Conservation (phyloP, 2,113 vertebrate genomes). For the Actenoides hombroni region DNA sequence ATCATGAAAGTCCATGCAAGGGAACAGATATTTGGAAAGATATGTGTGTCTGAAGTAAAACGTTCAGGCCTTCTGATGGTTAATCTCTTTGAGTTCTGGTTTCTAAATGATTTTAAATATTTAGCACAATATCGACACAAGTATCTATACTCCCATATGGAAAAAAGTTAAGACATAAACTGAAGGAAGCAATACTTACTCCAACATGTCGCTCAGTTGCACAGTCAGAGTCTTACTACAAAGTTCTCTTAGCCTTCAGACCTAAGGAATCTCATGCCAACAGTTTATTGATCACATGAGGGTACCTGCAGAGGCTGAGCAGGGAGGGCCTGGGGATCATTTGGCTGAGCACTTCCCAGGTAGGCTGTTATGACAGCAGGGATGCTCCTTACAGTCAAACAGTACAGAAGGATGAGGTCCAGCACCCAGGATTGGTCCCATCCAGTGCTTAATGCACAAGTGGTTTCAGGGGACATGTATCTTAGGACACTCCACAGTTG, state of each 20-base stretch:
- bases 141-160: not conserved
- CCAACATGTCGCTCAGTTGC: not conserved
- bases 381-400: not conserved
- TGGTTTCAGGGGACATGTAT: not conserved
- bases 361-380: not conserved
- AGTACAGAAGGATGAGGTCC: not conserved
- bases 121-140: not conserved
- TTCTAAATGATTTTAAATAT: not conserved
- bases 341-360: accelerated
- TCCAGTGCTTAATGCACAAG: not conserved
- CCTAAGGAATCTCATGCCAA: not conserved
- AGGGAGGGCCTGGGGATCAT: accelerated
- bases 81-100: not conserved
- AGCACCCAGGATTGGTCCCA: not conserved
- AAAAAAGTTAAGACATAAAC: not conserved
- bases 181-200: not conserved
- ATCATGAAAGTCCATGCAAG: not conserved
- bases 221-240: not conserved
- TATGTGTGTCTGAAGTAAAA: not conserved
- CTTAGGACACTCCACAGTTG: not conserved
- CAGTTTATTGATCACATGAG: not conserved
- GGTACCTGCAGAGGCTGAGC: not conserved
- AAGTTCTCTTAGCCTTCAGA: not conserved
- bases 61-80: not conserved
- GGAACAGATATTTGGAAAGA: not conserved